Evolutionary conservation across 2,797 vertebrate genomes (phyloP).

Genomic region (Cottoperca gobio): DNA sequence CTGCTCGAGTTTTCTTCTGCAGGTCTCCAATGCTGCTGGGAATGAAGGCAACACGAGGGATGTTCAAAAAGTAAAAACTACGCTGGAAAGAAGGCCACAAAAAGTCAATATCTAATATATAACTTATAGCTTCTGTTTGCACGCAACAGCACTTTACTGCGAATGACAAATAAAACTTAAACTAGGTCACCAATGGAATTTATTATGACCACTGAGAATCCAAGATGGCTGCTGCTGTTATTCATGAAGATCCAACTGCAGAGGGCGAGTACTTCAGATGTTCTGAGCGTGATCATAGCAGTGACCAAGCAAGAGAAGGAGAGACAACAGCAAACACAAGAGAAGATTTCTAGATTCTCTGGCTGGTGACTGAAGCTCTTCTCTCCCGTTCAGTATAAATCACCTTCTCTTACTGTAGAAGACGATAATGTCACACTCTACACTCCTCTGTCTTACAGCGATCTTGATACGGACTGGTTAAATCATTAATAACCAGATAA

Average conservation of each 20-base stretch:
- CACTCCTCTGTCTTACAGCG: slow-evolving; percentile 29
- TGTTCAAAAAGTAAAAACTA: too few species aligned
- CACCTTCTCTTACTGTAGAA: slow-evolving; percentile 20
- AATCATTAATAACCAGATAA: slow-evolving; percentile 64
- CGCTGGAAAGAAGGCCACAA: too few species aligned
- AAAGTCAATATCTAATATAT: too few species aligned
- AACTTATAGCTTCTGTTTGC: too few species aligned
- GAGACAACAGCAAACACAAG: neutral
- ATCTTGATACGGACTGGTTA: slow-evolving; percentile 62
- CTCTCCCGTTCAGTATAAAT: slow-evolving; percentile 22
- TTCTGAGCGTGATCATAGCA: neutral
- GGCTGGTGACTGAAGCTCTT: slow-evolving; percentile 1
- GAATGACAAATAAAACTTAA: neutral
- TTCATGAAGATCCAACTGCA: neutral
- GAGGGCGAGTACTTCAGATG: neutral
- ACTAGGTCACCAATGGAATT: neutral
- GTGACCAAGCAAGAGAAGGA: neutral
- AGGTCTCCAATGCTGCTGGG: too few species aligned
- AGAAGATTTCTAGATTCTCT: neutral
- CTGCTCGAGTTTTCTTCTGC: too few species aligned
- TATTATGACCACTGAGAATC: neutral
- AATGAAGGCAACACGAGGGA: too few species aligned
- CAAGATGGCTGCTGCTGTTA: neutral
- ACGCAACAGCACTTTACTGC: too few species aligned
- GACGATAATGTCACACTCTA: slow-evolving; percentile 26